phyloP scores from a whole-genome alignment of 2,113 vertebrate genomes.

The Orientallactaga bullata region DNA sequence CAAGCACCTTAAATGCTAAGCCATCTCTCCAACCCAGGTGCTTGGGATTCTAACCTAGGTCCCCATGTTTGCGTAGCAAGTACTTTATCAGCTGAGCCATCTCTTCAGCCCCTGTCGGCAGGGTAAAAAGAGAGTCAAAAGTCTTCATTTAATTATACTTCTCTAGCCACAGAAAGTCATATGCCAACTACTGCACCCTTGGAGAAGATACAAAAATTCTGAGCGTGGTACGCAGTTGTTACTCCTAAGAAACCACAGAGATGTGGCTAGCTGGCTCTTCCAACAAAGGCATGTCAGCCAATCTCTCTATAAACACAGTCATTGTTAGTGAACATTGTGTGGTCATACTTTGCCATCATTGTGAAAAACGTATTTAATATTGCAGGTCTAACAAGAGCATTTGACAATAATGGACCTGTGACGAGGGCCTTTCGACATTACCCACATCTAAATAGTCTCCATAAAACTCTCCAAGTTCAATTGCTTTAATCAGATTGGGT shows the following conservation, averaged over 20 bases:
- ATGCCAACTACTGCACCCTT: not conserved
- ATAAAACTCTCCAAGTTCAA: conserved; percentile 3
- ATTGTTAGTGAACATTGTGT: not conserved
- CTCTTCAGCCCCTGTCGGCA: not conserved
- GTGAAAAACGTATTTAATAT: not conserved
- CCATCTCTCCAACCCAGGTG: too few species aligned
- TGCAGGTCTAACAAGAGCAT: not conserved
- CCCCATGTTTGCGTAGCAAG: too few species aligned
- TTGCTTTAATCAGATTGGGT: not conserved
- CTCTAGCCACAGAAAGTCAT: not conserved
- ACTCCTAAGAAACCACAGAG: not conserved
- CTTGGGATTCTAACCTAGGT: too few species aligned
- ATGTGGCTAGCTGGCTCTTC: not conserved
- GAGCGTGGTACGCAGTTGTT: not conserved
- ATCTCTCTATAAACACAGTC: not conserved
- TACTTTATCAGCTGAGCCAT: too few species aligned
- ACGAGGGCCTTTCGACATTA: conserved; percentile 3
- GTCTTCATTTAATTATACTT: conserved; percentile 27
- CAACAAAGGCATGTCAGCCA: not conserved
- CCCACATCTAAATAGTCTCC: not conserved
- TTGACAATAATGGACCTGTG: not conserved
- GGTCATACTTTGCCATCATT: not conserved
- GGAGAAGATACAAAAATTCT: not conserved
- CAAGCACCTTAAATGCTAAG: too few species aligned
- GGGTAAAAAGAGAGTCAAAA: not conserved